phyloP scores from a whole-genome alignment of 2,113 vertebrate species.

The Brachyhypopomus occidentalis region DNA sequence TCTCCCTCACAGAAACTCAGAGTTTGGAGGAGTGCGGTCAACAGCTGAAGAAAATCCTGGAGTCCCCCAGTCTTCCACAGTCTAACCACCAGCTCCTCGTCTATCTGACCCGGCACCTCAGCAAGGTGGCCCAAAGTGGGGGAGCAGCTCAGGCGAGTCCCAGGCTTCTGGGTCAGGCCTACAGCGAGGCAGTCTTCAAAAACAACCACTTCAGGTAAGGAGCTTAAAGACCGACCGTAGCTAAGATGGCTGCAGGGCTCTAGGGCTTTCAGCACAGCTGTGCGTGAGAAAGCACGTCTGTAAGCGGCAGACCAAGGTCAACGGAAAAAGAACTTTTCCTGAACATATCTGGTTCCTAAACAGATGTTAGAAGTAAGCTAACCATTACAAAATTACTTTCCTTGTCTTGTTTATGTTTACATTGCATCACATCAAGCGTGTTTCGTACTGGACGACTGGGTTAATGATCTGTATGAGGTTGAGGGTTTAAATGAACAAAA shows the following conservation, averaged over 20 bases:
- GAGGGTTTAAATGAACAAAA: no score
- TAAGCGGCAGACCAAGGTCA: no score
- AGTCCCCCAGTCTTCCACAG: constrained; percentile 75
- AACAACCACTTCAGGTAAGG: constrained; percentile 68
- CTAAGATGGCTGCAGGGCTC: neutral
- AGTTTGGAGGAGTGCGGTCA: constrained; percentile 77
- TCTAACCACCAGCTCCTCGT: constrained; percentile 74
- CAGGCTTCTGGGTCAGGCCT: constrained; percentile 72
- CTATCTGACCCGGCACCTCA: constrained; percentile 73
- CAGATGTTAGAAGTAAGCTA: no score
- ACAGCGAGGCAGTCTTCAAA: constrained; percentile 72
- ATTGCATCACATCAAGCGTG: no score
- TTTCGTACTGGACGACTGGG: no score
- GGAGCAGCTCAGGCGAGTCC: constrained; percentile 58
- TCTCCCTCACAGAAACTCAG: constrained; percentile 66
- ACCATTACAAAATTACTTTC: no score
- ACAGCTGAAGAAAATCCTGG: constrained; percentile 75
- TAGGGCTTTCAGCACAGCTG: neutral
- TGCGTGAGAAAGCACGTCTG: no score
- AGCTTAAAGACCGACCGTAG: neutral
- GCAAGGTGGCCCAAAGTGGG: constrained; percentile 65
- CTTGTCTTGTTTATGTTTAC: no score
- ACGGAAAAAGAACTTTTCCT: no score
- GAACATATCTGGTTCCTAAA: no score
- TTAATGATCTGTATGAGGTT: no score